Evolutionary conservation across 2,797 vertebrate species (phyloP), one percentile per base, ranked within the genome.

Genomic region (Fundulus diaphanus): DNA sequence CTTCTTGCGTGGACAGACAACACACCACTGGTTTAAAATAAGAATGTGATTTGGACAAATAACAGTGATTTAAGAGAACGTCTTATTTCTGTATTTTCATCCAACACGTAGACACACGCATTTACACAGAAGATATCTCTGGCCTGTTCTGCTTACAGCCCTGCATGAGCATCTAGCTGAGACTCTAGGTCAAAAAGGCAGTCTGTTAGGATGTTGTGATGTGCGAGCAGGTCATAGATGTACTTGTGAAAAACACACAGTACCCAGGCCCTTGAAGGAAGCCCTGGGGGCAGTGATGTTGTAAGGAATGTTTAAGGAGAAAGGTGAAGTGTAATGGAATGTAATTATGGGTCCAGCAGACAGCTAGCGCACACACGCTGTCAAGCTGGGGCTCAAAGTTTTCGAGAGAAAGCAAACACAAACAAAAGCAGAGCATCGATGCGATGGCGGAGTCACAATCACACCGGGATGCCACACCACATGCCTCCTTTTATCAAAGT

Each of bases 301-400:
- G 80, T 74, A 54, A 77, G 92, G 89, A 93, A 93, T 92, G 92
- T 88, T 86, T 88, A 77, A 85, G 88, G 83, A 90, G 89, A 92
- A 92, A 94, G 87, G 89, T 91, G 86, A 91, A 87, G 82, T 89
- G 87, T 91, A 90, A 90, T 89, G 90, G 91, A 91, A 92, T 92
- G 90, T 91, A 93, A 93, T 94, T 94, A 94, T 78, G 84, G 87
- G 76, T 72, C 89, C 80, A 65, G 82, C 80, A 79, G 83, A 88
- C 83, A 73, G 69, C 75, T 5, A 42, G 63, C 24, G 5, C 75
- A 82, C 82, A 86, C 86, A 80, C 54, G 74, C 72, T 80, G 13
- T 35, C n/a, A 87, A 63, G 74, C 20, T 63, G 24, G 76, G 8
- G 9, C 12, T 46, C 24, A 48, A 27, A 72, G 52, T 57, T 5